Base-by-base conservation (phyloP, 2,113 vertebrate species). In the Oceanodroma tethys region DNA sequence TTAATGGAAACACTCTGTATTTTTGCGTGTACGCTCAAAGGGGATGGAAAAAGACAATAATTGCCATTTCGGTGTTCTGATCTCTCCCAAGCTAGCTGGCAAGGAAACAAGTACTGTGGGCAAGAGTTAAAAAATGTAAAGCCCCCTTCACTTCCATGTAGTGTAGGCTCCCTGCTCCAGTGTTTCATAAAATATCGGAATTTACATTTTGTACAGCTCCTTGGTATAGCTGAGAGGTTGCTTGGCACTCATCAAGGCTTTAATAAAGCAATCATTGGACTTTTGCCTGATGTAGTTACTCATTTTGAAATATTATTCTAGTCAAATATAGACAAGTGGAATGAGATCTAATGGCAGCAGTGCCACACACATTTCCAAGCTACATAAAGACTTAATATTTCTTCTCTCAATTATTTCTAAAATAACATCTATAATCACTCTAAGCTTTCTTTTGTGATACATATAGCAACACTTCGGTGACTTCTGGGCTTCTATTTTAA, bases 291-390 rank as follows among this genome's bases (percentile, higher is more conserved):
- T 86, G 78, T 47, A 95, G 86, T 95, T 95, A 96, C 73, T 97
- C 59, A 95, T 95, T 95, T 89, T 96, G 96, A 96, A 94, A 84
- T 86, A 97, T 96, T 97, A 96, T 85, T 96, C 95, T 48, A n/a
- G n/a, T n/a, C n/a, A n/a, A n/a, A n/a, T n/a, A n/a, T n/a, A n/a
- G n/a, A n/a, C n/a, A n/a, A n/a, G n/a, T n/a, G n/a, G n/a, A n/a
- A n/a, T n/a, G n/a, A n/a, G n/a, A n/a, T n/a, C n/a, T 94, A 94
- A 93, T 85, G 80, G 73, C 68, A 95, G 74, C 73, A 70, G 58
- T 4, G 11, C 86, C 73, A 82, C 84, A 89, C 73, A 82, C 43
- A 75, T 23, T 92, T 95, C 72, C 66, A 72, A 91, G 91, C 40
- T 45, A 6, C 58, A 70, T n/a, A n/a, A 53, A 91, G 11, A 68